Base-by-base conservation (phyloP, 1,140 invertebrate genomes). In the Schlechtendalia chinensis region DNA sequence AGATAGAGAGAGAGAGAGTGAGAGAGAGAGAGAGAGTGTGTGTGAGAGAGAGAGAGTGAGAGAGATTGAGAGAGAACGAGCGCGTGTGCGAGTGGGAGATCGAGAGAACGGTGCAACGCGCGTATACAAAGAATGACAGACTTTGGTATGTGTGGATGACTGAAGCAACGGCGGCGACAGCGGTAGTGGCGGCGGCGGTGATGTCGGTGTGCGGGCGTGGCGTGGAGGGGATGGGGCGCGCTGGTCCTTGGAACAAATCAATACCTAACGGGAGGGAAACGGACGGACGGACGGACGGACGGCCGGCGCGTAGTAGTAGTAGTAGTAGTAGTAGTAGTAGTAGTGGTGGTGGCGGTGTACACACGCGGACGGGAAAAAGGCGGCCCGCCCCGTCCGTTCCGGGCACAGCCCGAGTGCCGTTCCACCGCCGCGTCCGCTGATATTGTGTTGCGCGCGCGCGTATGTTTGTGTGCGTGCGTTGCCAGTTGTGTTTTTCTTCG, bases 181-280 rank as follows among this genome's bases (percentile, higher is more conserved):
- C 16, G n/a, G 14, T n/a, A 5, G 24, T 5, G 69, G 39, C 11
- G 45, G 67, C 5, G 29, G 56, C 2, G 72, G 54, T 17, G 39
- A 5, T 19, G 5, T 32, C 5, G 29, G 19, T 6, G 10, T 1
- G 11, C 29, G 16, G 56, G 29, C 32, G 32, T 29, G 61, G 45
- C 19, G 45, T 32, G 58, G 61, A 65, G 69, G 81, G 71, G 74
- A 61, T 58, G 32, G 74, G 81, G 69, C 27, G 81, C 65, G 74
- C 72, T 65, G 74, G 81, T 67, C 71, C 81, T 65, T 56, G 47
- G 71, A 81, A 67, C 81, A 77, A 65, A 67, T 71, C 59, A 63
- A 63, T 71, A 63, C 63, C 29, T 54, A 32, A 75, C 58, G 67
- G 58, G 81, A 79, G 75, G 71, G 74, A 75, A 81, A 72, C 81